Percentiles rank a stretch among this genome's conserved stretches.
Evolutionary conservation across 2,888 invertebrate species (phyloP).

Genomic region (Pandemis heparana): DNA sequence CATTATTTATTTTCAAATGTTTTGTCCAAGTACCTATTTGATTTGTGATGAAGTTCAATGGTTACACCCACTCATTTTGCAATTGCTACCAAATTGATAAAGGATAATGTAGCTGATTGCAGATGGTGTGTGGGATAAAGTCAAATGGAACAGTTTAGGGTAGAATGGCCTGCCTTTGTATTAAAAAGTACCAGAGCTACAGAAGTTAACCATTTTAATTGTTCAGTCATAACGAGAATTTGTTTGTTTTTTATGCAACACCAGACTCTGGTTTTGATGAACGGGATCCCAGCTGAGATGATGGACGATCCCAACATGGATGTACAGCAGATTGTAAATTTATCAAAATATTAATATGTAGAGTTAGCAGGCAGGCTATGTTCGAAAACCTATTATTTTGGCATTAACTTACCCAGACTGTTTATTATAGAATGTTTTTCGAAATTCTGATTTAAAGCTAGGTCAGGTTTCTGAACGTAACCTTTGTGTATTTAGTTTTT

Average conservation of each 20-base stretch:
- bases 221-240: conserved; percentile 47
- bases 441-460: conserved; percentile 52
- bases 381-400: conserved; percentile 77
- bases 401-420: conserved; percentile 41
- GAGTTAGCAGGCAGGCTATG: conserved; percentile 81
- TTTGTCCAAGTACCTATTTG: background rate
- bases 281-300: conserved; percentile 77
- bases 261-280: conserved; percentile 82
- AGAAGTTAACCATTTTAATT: background rate
- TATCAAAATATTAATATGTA: conserved; percentile 71
- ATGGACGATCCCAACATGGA: conserved; percentile 74
- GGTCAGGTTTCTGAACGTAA: conserved; percentile 83
- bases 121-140: background rate
- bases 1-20: background rate
- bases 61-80: background rate
- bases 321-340: conserved; percentile 67
- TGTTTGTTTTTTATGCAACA: conserved; percentile 74
- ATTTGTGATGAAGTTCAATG: background rate
- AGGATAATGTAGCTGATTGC: background rate
- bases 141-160: conserved; percentile 16
- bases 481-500: conserved; percentile 57
- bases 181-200: background rate
- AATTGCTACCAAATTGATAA: background rate
- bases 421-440: conserved; percentile 45
- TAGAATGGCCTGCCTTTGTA: conserved; percentile 48